phyloP scores from a whole-genome alignment of 2,113 vertebrate species.

The Lynx canadensis region DNA sequence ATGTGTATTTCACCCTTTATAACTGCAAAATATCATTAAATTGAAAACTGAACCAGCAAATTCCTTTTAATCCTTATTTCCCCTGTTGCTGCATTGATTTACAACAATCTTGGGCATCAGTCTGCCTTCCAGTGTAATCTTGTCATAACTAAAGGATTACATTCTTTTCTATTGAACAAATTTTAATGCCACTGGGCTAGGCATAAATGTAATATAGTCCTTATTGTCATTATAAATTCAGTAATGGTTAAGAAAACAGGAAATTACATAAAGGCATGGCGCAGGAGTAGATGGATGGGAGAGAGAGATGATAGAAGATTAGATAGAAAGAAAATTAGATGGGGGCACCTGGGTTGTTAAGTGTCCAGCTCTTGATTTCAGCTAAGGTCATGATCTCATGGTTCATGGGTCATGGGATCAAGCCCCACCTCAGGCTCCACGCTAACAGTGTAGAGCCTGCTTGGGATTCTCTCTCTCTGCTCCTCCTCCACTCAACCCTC shows the following conservation, averaged over 20 bases:
- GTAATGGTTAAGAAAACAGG: not conserved
- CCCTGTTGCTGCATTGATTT: not conserved
- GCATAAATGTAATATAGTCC: not conserved
- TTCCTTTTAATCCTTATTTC: conserved; percentile 35
- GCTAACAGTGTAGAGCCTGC: no score
- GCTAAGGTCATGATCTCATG: no score
- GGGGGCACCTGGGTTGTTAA: no score
- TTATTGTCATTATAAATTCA: not conserved
- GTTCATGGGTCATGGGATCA: no score
- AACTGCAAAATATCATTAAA: conserved; percentile 8
- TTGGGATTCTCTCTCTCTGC: no score
- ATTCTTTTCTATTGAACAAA: not conserved
- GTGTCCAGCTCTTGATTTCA: no score
- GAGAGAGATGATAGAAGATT: not conserved
- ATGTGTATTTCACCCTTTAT: not conserved
- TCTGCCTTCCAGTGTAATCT: not conserved
- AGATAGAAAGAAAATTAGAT: not conserved
- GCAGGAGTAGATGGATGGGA: not conserved
- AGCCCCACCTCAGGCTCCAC: no score
- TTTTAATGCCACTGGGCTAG: not conserved
- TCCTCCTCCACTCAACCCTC: no score
- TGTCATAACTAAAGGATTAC: not conserved
- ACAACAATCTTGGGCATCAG: not conserved
- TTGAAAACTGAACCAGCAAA: conserved; percentile 2
- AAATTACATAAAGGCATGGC: not conserved